Conservation (phyloP, 2,888 invertebrate species). For the Pollenia angustigena region DNA sequence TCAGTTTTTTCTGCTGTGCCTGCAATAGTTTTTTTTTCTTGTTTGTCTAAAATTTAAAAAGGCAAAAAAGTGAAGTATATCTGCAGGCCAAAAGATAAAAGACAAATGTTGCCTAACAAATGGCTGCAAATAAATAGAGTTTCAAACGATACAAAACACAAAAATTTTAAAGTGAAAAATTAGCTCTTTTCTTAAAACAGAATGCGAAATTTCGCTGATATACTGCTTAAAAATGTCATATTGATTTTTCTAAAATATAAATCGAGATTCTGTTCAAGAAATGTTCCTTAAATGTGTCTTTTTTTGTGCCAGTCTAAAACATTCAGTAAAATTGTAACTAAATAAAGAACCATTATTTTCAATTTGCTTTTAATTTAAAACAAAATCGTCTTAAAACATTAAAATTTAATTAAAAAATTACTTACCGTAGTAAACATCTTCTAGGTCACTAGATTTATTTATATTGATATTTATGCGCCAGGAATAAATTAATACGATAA, state of each 20-base stretch:
- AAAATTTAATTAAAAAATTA: slow-evolving; percentile 18
- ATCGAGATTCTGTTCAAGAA: no score
- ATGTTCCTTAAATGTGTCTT: no score
- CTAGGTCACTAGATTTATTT: slow-evolving; percentile 88
- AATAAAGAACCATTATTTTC: no score
- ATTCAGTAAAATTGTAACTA: no score
- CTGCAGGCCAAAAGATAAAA: slow-evolving; percentile 29
- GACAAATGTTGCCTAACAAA: not conserved
- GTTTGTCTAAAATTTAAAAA: slow-evolving; percentile 15
- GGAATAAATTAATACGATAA: slow-evolving; percentile 90
- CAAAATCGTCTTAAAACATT: no score
- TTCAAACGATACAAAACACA: not conserved
- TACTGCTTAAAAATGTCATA: no score
- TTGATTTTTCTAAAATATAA: no score
- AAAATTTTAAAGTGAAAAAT: slow-evolving; percentile 12
- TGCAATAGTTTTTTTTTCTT: not conserved
- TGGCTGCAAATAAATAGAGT: not conserved
- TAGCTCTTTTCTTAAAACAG: not conserved
- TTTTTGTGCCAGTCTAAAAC: no score
- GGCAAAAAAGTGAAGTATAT: not conserved
- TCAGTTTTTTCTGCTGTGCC: not conserved
- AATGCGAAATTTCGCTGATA: no score
- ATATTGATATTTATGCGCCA: slow-evolving; percentile 91
- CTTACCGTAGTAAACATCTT: slow-evolving; percentile 92
- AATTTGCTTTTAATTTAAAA: no score